These are phyloP conservation scores for Crotalus horridus DNA, from an alignment of 2,113 vertebrate genomes.

Conservation along the genomic window DNA sequence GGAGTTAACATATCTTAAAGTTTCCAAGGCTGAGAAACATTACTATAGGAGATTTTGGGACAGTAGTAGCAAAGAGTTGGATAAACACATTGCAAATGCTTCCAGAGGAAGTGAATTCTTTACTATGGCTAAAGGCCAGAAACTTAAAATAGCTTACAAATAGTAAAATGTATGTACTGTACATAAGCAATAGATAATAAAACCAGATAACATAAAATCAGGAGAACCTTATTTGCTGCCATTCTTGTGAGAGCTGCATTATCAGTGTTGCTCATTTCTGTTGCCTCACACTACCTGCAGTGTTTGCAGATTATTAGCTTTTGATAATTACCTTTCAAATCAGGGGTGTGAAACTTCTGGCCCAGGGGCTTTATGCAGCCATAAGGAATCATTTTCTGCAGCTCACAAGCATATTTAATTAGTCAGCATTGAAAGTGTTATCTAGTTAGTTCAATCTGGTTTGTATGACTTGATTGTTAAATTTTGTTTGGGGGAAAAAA, in stretches of 20 bases:
- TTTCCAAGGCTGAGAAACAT: background rate
- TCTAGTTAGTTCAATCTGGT: background rate
- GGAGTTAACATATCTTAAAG: background rate
- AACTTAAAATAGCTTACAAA: background rate
- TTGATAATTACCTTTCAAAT: background rate
- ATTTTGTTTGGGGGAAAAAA: background rate
- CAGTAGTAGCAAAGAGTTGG: background rate
- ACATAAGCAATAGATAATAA: background rate
- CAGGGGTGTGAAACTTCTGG: background rate
- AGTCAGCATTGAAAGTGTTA: background rate
- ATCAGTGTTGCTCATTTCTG: background rate
- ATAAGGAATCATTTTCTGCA: background rate
- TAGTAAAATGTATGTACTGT: background rate
- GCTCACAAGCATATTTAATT: background rate
- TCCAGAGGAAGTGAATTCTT: background rate
- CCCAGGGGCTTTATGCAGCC: background rate
- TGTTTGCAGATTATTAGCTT: background rate
- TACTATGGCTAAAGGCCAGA: background rate
- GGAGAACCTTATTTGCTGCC: background rate
- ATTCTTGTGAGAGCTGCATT: background rate
- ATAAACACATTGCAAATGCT: background rate
- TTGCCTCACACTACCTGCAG: background rate
- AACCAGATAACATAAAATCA: background rate
- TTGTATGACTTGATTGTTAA: background rate
- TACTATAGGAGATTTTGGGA: background rate